A percentile compares a stretch with the other conserved stretches of the same genome.
phyloP scores from a whole-genome alignment of 1,140 invertebrate species.

The Archivesica marissinica region DNA sequence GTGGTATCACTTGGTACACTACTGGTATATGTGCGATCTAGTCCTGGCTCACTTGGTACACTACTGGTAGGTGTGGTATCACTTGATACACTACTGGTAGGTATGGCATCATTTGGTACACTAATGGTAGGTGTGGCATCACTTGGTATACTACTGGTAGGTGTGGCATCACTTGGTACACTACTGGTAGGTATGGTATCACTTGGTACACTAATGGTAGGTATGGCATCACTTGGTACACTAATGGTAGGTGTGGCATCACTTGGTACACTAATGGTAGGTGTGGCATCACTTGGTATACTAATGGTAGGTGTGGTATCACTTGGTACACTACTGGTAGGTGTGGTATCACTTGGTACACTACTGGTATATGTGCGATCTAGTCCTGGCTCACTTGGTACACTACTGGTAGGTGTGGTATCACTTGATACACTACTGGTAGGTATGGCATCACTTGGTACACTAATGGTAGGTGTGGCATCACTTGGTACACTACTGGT shows the following conservation, averaged over 20 bases:
- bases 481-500: background rate
- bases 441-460: background rate
- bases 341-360: background rate
- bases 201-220: background rate
- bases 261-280: background rate
- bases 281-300: background rate
- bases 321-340: background rate
- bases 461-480: background rate
- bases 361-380: background rate
- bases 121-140: too few relatives aligned
- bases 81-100: background rate
- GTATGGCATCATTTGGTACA: background rate
- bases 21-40: background rate
- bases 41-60: background rate
- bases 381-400: background rate
- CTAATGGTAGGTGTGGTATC: background rate
- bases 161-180: background rate
- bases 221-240: background rate
- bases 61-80: background rate
- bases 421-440: background rate
- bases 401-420: background rate
- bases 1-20: background rate
- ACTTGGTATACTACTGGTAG: background rate
- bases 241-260: background rate
- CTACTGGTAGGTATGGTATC: background rate